Base-by-base conservation (phyloP, 2,113 vertebrate genomes). In the Sinocyclocheilus anshuiensis region DNA sequence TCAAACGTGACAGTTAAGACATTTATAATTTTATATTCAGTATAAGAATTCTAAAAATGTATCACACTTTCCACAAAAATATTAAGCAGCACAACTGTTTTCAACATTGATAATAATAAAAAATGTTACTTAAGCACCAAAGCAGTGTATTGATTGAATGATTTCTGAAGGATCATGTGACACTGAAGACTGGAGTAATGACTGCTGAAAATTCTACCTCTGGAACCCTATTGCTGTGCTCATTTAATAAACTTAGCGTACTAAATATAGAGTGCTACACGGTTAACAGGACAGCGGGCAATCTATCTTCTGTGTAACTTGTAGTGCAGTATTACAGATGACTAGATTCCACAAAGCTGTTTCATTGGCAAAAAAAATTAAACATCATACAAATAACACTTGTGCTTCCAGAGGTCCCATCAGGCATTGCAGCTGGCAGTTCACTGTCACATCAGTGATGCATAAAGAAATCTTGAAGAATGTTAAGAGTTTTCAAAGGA, bases 401-500 rank as follows among this genome's bases (percentile, higher is more conserved):
- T 84, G 84, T 81, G 53, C 76, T 76, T 67, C 10, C 53, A 74
- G 29, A 57, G 48, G 79, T 76, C 57, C 18, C 85, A 86, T 48
- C 71, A 61, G 74, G 11, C 61, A 79, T 39, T 26, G 10, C 88
- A 91, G 57, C 57, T 90, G 92, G 78, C 57, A 88, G 86, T 91
- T 91, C 72, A 90, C 39, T 81, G 77, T 45, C 20, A 83, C 87
- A 86, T 90, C 87, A 89, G 75, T 88, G 90, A 92, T 65, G 88
- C 89, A 83, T 86, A 93, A 91, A 50, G 74, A 83, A 91, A 93
- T 92, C 85, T 88, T 65, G 57, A 92, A 91, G 92, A 94, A 94
- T 91, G 91, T 83, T 83, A 79, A 88, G 53, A 84, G 45, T 86
- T 87, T 86, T 84, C 77, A 61, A 84, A 86, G 69, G 48, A 61